A percentile compares a stretch with the other conserved stretches of the same genome.
phyloP scores from a whole-genome alignment of 2,797 vertebrate species.

The Hyperoplus immaculatus region DNA sequence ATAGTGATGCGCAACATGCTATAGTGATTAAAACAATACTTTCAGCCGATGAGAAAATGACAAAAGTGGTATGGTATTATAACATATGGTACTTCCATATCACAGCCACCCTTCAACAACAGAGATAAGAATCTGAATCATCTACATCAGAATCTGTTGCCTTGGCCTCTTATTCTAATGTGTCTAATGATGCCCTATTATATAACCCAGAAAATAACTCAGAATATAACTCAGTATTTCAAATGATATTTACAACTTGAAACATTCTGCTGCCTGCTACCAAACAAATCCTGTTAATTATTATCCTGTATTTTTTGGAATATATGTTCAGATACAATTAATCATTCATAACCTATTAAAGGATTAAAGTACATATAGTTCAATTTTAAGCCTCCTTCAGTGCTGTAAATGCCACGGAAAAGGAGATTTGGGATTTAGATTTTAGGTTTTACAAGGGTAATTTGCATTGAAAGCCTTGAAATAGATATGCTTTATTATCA shows the following conservation, averaged over 20 bases:
- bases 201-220: constrained; percentile 71
- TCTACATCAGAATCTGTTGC: constrained; percentile 53
- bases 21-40: background rate
- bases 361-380: constrained; percentile 31
- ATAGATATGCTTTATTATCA: constrained; percentile 38
- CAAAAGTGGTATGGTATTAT: constrained; percentile 18
- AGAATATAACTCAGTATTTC: too few relatives aligned
- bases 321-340: constrained; percentile 31
- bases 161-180: constrained; percentile 66
- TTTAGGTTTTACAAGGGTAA: constrained; percentile 34
- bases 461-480: constrained; percentile 42
- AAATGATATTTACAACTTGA: constrained; percentile 62
- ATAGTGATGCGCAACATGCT: background rate
- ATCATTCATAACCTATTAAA: constrained; percentile 30
- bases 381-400: constrained; percentile 16
- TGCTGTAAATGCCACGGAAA: constrained; percentile 20
- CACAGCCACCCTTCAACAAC: constrained; percentile 30
- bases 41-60: constrained; percentile 30
- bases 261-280: constrained; percentile 24
- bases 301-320: constrained; percentile 30
- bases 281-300: constrained; percentile 43
- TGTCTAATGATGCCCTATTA: constrained; percentile 69
- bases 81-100: constrained; percentile 29
- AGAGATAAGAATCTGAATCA: constrained; percentile 59
- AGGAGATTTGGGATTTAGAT: constrained; percentile 44